These are phyloP conservation scores for Thelaira solivaga DNA, from an alignment of 2,888 invertebrate genomes.

Conservation along the genomic window DNA sequence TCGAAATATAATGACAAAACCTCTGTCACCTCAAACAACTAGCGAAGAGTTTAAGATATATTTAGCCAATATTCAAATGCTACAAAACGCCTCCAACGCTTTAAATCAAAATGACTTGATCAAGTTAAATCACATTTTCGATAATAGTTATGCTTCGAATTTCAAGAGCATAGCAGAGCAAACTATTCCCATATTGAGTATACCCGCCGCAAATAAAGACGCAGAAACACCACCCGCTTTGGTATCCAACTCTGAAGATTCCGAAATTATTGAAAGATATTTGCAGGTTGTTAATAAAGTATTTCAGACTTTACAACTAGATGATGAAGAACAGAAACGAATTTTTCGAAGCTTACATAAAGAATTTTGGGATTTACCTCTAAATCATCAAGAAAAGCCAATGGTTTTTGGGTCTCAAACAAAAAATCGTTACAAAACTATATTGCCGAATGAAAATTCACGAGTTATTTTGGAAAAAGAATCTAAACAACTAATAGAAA, in stretches of 20 bases:
- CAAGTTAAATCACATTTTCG: conserved; percentile 80
- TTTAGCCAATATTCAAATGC: conserved; percentile 84
- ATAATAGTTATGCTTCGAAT: conserved; percentile 74
- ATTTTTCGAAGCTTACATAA: conserved; percentile 85
- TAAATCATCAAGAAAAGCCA: conserved; percentile 93
- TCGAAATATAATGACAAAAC: conserved; percentile 81
- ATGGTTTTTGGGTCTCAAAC: conserved; percentile 91
- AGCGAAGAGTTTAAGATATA: conserved; percentile 85
- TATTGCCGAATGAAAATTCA: conserved; percentile 92
- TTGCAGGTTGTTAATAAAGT: conserved; percentile 67
- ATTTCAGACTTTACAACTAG: conserved; percentile 73
- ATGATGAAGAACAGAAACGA: conserved; percentile 81
- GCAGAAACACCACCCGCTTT: conserved; percentile 67
- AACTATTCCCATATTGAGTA: conserved; percentile 53
- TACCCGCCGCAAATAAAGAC: conserved; percentile 62
- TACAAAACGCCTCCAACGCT: conserved; percentile 84
- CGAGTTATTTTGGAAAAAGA: conserved; percentile 82
- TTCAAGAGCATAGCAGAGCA: conserved; percentile 63
- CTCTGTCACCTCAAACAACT: conserved; percentile 82
- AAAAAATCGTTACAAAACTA: conserved; percentile 93
- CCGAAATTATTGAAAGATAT: conserved; percentile 70
- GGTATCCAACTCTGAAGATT: conserved; percentile 71
- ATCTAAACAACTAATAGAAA: conserved; percentile 65
- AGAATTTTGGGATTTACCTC: conserved; percentile 96
- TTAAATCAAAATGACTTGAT: conserved; percentile 81